phyloP scores from a whole-genome alignment of 2,888 invertebrate genomes.

The Toxonevra muliebris region DNA sequence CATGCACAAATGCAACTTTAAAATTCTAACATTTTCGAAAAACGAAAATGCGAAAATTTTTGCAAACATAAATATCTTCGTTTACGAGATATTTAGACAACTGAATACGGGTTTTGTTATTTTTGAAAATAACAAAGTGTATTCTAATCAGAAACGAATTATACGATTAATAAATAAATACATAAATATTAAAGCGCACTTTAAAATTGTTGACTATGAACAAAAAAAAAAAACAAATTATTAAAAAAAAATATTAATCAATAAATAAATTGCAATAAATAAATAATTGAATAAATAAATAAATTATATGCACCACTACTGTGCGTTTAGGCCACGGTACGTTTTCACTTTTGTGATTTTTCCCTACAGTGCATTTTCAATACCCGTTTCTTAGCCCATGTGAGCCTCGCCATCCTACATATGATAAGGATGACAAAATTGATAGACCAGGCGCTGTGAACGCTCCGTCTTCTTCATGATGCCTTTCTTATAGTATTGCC shows the following conservation, averaged over 20 bases:
- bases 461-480: slow-evolving; percentile 99
- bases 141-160: slow-evolving; percentile 26
- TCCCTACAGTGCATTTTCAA: background rate
- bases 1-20: slow-evolving; percentile 5
- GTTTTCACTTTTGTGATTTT: background rate
- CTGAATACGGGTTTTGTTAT: slow-evolving; percentile 37
- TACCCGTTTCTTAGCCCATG: background rate
- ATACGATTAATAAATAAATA: slow-evolving; percentile 24
- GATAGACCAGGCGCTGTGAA: slow-evolving; percentile 97
- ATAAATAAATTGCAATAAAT: slow-evolving; percentile 34
- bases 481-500: slow-evolving; percentile 99
- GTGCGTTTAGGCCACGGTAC: background rate
- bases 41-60: slow-evolving; percentile 11
- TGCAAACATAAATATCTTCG: slow-evolving; percentile 21
- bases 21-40: slow-evolving; percentile 5
- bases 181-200: background rate
- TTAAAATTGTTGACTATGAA: slow-evolving; percentile 2
- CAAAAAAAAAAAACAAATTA: slow-evolving; percentile 21
- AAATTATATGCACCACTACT: slow-evolving; percentile 28
- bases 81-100: background rate
- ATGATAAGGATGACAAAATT: slow-evolving; percentile 96
- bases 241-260: slow-evolving; percentile 8
- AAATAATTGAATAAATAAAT: slow-evolving; percentile 46
- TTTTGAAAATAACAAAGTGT: slow-evolving; percentile 25
- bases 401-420: slow-evolving; percentile 67